A percentile compares a stretch with the other conserved stretches of the same genome.
These are phyloP conservation scores for Xanthia togata DNA, from an alignment of 2,888 invertebrate genomes.

Conservation along the genomic window DNA sequence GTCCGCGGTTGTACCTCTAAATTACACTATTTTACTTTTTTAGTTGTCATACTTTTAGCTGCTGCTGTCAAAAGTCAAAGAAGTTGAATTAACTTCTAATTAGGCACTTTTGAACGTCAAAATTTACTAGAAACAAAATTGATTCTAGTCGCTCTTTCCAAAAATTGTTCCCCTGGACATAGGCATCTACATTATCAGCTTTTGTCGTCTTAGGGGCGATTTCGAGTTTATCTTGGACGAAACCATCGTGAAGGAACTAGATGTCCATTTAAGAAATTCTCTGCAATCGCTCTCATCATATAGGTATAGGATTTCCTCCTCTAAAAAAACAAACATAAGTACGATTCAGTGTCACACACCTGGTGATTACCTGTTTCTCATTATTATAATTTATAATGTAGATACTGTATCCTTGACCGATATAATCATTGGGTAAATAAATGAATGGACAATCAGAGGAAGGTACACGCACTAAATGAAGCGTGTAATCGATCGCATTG, in stretches of 20 bases:
- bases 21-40: too few species aligned
- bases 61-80: too few species aligned
- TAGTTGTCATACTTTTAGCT: too few species aligned
- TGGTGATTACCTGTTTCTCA: neutral
- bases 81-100: too few species aligned
- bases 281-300: neutral
- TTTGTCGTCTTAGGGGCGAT: too few species aligned
- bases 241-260: neutral
- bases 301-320: neutral
- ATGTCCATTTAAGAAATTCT: neutral
- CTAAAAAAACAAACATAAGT: neutral
- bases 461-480: slow-evolving; percentile 30
- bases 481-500: slow-evolving; percentile 29
- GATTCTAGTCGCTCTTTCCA: too few species aligned
- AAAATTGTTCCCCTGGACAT: too few species aligned
- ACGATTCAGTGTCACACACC: neutral
- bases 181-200: slow-evolving; percentile 1
- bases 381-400: slow-evolving; percentile 26
- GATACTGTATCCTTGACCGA: slow-evolving; percentile 36
- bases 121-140: too few species aligned
- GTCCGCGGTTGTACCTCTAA: too few species aligned
- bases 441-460: slow-evolving; percentile 32
- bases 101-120: too few species aligned
- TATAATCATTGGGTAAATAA: slow-evolving; percentile 38
- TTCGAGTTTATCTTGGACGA: neutral